Conservation (phyloP, 2,888 invertebrate species). For the Scelioninae gen. 1 region DNA sequence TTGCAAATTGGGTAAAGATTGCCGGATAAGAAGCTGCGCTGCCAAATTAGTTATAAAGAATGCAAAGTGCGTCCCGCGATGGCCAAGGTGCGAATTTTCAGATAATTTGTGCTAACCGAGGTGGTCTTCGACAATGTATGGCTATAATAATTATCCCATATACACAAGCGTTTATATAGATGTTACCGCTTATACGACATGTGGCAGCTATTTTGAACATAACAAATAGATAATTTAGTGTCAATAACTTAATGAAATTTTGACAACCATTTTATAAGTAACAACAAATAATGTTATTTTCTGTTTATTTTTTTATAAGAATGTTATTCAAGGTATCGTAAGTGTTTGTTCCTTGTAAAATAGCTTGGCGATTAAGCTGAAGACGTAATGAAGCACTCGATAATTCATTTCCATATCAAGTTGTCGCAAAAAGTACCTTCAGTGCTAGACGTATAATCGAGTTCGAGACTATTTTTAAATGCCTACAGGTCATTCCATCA, state of each 20-base stretch:
- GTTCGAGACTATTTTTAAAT: constrained; percentile 40
- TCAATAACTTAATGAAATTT: too few relatives aligned
- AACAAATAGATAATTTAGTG: too few relatives aligned
- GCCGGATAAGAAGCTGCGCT: background rate
- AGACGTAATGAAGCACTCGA: background rate
- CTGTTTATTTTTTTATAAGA: too few relatives aligned
- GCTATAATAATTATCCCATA: constrained; percentile 1
- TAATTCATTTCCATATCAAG: constrained; percentile 26
- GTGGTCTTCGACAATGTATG: constrained; percentile 12
- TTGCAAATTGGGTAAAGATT: constrained; percentile 48
- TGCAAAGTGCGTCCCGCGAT: constrained; percentile 36
- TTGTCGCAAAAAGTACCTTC: constrained; percentile 19
- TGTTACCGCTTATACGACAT: too few relatives aligned
- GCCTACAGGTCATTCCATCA: constrained; percentile 50
- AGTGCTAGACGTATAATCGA: constrained; percentile 28
- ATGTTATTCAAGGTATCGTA: too few relatives aligned
- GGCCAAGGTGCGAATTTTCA: constrained; percentile 51
- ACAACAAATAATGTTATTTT: too few relatives aligned
- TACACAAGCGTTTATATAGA: too few relatives aligned
- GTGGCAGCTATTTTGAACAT: too few relatives aligned
- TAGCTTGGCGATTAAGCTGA: too few relatives aligned
- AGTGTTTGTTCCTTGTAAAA: too few relatives aligned
- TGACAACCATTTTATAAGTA: too few relatives aligned
- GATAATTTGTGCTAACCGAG: constrained; percentile 13
- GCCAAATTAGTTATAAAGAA: constrained; percentile 51